Base-by-base conservation (phyloP, 2,888 invertebrate species). In the Acrobasis repandana region DNA sequence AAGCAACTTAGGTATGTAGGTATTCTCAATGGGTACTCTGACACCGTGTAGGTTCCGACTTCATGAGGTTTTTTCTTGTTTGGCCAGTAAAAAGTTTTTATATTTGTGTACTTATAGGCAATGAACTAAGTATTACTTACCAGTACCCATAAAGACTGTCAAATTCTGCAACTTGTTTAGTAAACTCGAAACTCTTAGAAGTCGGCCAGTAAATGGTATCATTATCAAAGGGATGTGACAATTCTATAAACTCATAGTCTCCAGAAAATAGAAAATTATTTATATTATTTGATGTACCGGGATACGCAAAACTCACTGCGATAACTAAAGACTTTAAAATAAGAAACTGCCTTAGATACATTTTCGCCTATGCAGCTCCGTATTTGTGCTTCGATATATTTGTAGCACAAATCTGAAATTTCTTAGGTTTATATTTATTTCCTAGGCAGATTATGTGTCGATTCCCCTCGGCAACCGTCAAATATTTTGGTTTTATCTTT, bases 211-310 rank as follows among this genome's bases (percentile, higher is more conserved):
- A 85, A n/a, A 86, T 67, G 6, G 86, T 84, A 20, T 73, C 33
- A 38, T 77, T 76, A 67, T 86, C 78, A 64, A 84, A 86, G 2
- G 79, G 69, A 66, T 85, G 76, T 38, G 81, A 78, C 57, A 88
- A 70, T 70, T 87, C 88, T 60, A 85, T 73, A 61, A 85, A 85
- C 59, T 85, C 84, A 65, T 79, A 84, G 50, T 77, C 68, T n/a
- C 79, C 80, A 64, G 68, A 76, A 52, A 83, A 82, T 58, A 87
- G 67, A 54, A 82, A 60, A 33, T 74, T 68, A 62, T 83, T 83
- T 51, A 86, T 69, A 64, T 61, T 67, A 58, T 58, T 72, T 49
- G 46, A 33, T 9, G 10, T 28, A 43, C n/a, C 5, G 3, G 38
- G n/a, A n/a, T 43, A n/a, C 43, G 43, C 43, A n/a, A n/a, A 11